phyloP scores from a whole-genome alignment of 2,888 invertebrate genomes.

The Tyria jacobaeae region DNA sequence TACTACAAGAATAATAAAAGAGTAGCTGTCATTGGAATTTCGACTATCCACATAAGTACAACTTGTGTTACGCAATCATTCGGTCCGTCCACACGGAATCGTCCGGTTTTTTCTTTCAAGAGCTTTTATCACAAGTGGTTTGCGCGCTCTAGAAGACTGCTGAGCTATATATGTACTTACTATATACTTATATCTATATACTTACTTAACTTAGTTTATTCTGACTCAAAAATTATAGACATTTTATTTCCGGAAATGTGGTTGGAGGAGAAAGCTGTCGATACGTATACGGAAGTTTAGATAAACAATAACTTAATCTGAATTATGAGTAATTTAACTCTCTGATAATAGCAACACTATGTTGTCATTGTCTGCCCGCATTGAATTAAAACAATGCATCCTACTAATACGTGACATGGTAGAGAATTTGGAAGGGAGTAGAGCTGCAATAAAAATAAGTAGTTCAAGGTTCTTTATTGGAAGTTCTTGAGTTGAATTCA shows the following conservation, averaged over 20 bases:
- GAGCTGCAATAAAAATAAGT: constrained; percentile 6
- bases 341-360: background rate
- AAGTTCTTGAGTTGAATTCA: constrained; percentile 1
- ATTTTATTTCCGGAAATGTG: background rate
- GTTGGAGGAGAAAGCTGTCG: background rate
- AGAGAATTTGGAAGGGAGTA: background rate
- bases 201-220: background rate
- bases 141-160: too few species aligned
- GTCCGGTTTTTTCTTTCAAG: too few species aligned
- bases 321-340: background rate
- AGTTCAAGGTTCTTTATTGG: constrained; percentile 14
- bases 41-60: too few species aligned
- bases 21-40: too few species aligned
- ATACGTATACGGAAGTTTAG: background rate
- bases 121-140: too few species aligned
- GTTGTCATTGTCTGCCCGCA: background rate
- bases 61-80: too few species aligned
- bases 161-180: too few species aligned
- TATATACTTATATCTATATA: too few species aligned
- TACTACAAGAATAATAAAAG: too few species aligned
- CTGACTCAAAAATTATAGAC: background rate
- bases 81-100: too few species aligned
- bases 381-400: constrained; percentile 29
- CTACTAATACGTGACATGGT: constrained; percentile 20
- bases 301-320: too few species aligned